Evolutionary conservation across 2,113 vertebrate species (phyloP), one percentile per base, ranked within the genome.

Genomic region (Lichenostomus cassidix): DNA sequence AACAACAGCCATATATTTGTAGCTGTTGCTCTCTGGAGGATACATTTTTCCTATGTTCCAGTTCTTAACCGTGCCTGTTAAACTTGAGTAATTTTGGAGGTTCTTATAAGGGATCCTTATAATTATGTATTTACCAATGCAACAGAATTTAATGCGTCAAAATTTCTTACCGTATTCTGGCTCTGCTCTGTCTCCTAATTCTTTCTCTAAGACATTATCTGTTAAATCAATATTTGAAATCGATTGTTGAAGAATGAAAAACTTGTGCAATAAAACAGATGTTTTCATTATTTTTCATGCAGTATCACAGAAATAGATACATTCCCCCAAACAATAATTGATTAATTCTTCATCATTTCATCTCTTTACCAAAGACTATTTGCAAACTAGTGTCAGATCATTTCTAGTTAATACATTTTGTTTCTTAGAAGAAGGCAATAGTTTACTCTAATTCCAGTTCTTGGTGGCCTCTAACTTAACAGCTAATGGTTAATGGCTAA

Each of bases 201-300:
- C 97, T 93, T 98, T 98, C 58, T 92, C 96, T 87, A 97, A 78
- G 82, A 96, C 88, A 77, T 95, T 97, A 81, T 97, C 98, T 98
- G 92, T 93, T 94, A 96, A 96, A 96, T 85, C 84, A 95, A 96
- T 94, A 95, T 94, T 87, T 95, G 67, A 96, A 91, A 94, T 82
- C 33, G 91, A 91, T 83, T 91, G 52, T 82, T 97, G 63, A 93
- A 91, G 63, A 90, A 56, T 46, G 18, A 94, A 93, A 93, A 76
- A 50, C 41, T 33, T 46, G 42, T 85, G 52, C 47, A 89, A 59
- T 58, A 81, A 92, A 88, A 58, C 53, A 95, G 50, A 65, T 55
- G 59, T 46, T 96, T 44, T 90, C n/a, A 92, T 81, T 92, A 64
- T 69, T 90, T 90, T 78, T 21, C 81, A 96, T 59, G 81, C 77